phyloP scores from a whole-genome alignment of 2,888 invertebrate species.

The Cryptus viduatorius region DNA sequence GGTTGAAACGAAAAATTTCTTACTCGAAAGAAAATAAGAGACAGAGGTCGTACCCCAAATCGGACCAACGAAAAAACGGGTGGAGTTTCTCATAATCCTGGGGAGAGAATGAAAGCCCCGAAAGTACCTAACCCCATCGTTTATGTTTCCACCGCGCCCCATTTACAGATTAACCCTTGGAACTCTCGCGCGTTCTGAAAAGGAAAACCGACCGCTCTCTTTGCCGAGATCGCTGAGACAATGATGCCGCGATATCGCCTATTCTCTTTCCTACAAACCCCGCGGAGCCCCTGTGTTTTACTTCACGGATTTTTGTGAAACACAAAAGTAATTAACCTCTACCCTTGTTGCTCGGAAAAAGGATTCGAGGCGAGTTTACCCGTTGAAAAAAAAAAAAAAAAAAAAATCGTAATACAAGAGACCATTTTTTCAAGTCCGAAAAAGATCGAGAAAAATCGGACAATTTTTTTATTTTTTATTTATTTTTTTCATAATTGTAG shows the following conservation, averaged over 20 bases:
- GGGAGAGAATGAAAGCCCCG: slow-evolving; percentile 40
- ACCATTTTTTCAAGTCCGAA: not conserved
- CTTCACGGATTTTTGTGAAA: slow-evolving; percentile 54
- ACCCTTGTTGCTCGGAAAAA: slow-evolving; percentile 7
- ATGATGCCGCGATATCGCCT: slow-evolving; percentile 5
- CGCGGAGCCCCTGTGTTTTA: slow-evolving; percentile 49
- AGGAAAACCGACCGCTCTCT: slow-evolving; percentile 53
- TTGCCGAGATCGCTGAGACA: slow-evolving; percentile 47
- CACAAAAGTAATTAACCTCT: slow-evolving; percentile 63
- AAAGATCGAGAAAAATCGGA: not conserved
- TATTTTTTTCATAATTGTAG: not conserved
- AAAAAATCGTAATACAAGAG: slow-evolving; percentile 38
- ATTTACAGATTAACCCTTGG: slow-evolving; percentile 75
- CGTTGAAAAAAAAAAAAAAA: no score
- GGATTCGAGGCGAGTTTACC: no score
- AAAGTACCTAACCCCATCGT: slow-evolving; percentile 70
- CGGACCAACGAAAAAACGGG: slow-evolving; percentile 32
- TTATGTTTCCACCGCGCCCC: slow-evolving; percentile 73
- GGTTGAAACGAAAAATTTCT: slow-evolving; percentile 37
- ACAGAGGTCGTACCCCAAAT: not conserved
- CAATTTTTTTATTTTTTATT: not conserved
- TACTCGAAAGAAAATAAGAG: slow-evolving; percentile 17
- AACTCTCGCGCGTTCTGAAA: slow-evolving; percentile 29
- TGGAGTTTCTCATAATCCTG: slow-evolving; percentile 64
- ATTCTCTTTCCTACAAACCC: slow-evolving; percentile 1